These are phyloP conservation scores for Nomada fucata DNA, from an alignment of 2,888 invertebrate genomes.

Conservation along the genomic window DNA sequence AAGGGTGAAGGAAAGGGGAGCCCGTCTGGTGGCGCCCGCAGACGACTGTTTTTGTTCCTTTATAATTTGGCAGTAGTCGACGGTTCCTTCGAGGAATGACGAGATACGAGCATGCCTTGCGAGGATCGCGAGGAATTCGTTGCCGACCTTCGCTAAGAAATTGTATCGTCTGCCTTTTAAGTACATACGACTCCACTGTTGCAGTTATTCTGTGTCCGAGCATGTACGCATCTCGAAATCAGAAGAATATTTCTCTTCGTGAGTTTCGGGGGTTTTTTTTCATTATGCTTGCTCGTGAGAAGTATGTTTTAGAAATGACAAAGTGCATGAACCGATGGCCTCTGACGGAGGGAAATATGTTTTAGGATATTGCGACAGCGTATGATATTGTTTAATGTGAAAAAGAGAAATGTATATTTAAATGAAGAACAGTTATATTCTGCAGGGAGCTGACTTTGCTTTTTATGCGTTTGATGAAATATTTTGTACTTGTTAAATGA, in stretches of 20 bases:
- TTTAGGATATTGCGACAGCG: too few relatives aligned
- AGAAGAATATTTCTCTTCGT: too few relatives aligned
- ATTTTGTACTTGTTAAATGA: too few relatives aligned
- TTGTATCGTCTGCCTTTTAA: constrained; percentile 63
- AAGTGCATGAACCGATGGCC: too few relatives aligned
- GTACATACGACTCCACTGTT: background rate
- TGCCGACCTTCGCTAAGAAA: constrained; percentile 47
- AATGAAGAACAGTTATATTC: too few relatives aligned
- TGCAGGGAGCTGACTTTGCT: too few relatives aligned
- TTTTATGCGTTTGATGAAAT: too few relatives aligned
- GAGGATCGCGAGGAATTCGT: constrained; percentile 57
- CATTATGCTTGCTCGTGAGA: background rate
- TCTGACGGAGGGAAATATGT: too few relatives aligned
- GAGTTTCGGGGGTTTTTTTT: too few relatives aligned
- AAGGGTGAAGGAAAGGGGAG: constrained; percentile 25
- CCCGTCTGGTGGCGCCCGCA: constrained; percentile 65
- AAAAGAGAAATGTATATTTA: too few relatives aligned
- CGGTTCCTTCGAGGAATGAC: constrained; percentile 53
- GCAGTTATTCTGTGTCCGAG: background rate
- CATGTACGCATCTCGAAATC: background rate
- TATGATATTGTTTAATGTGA: too few relatives aligned
- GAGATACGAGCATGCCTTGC: constrained; percentile 57
- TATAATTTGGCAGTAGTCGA: constrained; percentile 61
- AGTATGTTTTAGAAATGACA: too few relatives aligned
- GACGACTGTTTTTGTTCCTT: constrained; percentile 61